phyloP scores from a whole-genome alignment of 1,140 invertebrate species.

The Dryas iulia region DNA sequence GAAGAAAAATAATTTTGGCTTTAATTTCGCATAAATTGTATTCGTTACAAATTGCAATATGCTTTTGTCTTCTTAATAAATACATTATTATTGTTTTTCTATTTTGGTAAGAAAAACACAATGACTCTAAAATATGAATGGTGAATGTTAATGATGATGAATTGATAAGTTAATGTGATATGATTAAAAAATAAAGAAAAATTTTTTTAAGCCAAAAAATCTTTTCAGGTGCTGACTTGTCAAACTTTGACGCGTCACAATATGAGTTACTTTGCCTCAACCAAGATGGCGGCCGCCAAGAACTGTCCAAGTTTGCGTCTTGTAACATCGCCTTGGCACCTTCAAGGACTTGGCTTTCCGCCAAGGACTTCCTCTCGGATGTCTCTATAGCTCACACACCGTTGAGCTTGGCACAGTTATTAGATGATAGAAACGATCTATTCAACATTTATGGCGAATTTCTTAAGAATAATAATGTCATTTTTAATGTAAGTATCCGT shows the following conservation, averaged over 20 bases:
- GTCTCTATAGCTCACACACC: slow-evolving; percentile 72
- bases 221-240: slow-evolving; percentile 55
- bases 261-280: slow-evolving; percentile 69
- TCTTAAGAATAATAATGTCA: slow-evolving; percentile 74
- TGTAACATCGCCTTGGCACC: slow-evolving; percentile 67
- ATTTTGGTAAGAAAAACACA: too few species aligned
- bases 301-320: slow-evolving; percentile 44
- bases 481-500: slow-evolving; percentile 71
- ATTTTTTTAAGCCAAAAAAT: not conserved
- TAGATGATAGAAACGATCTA: slow-evolving; percentile 54
- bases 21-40: too few species aligned
- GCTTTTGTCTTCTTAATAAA: too few species aligned
- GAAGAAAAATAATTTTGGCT: too few species aligned
- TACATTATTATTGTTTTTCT: too few species aligned
- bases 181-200: too few species aligned
- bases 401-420: slow-evolving; percentile 59
- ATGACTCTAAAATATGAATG: too few species aligned
- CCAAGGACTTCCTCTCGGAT: slow-evolving; percentile 64
- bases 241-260: slow-evolving; percentile 48
- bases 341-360: slow-evolving; percentile 65
- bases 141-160: too few species aligned
- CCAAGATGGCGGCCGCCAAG: slow-evolving; percentile 56
- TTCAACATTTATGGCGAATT: slow-evolving; percentile 77
- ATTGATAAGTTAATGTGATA: too few species aligned
- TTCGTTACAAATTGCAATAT: too few species aligned